phyloP scores from a whole-genome alignment of 2,888 invertebrate species.

The Eretmocerus hayati region DNA sequence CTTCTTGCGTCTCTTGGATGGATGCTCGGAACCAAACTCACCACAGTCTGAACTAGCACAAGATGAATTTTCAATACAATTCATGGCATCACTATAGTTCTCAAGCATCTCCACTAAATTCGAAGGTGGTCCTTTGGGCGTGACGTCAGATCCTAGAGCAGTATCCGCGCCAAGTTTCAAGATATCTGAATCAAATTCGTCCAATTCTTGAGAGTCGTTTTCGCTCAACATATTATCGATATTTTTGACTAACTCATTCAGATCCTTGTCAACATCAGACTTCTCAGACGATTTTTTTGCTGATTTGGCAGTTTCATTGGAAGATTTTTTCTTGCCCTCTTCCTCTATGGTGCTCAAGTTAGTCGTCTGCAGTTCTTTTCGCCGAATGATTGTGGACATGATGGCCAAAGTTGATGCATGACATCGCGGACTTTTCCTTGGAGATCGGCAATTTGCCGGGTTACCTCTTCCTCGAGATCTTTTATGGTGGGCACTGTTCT shows the following conservation, averaged over 20 bases:
- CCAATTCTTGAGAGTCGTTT: slow-evolving; percentile 48
- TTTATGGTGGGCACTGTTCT: slow-evolving; percentile 24
- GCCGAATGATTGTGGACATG: slow-evolving; percentile 50
- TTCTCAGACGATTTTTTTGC: slow-evolving; percentile 27
- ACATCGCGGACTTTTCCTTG: slow-evolving; percentile 79
- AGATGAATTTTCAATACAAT: slow-evolving; percentile 40
- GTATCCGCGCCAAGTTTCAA: slow-evolving; percentile 21
- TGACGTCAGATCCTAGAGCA: slow-evolving; percentile 15
- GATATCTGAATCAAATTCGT: slow-evolving; percentile 46
- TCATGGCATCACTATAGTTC: slow-evolving; percentile 36
- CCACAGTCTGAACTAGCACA: slow-evolving; percentile 45
- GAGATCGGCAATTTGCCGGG: slow-evolving; percentile 48
- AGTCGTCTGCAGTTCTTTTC: slow-evolving; percentile 35
- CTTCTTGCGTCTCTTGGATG: slow-evolving; percentile 49
- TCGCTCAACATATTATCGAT: slow-evolving; percentile 47
- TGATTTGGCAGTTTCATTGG: slow-evolving; percentile 7
- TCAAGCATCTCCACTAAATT: slow-evolving; percentile 42
- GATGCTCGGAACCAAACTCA: slow-evolving; percentile 35
- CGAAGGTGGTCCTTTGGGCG: slow-evolving; percentile 36
- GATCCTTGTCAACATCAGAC: slow-evolving; percentile 37
- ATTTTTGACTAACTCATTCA: slow-evolving; percentile 43
- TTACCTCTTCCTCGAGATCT: slow-evolving; percentile 24
- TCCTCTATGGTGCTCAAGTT: slow-evolving; percentile 28
- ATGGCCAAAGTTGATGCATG: slow-evolving; percentile 84
- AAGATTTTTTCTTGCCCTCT: slow-evolving; percentile 19